These are phyloP conservation scores for Torymus aiolomorphi DNA, from an alignment of 2,888 invertebrate species.

Conservation along the genomic window DNA sequence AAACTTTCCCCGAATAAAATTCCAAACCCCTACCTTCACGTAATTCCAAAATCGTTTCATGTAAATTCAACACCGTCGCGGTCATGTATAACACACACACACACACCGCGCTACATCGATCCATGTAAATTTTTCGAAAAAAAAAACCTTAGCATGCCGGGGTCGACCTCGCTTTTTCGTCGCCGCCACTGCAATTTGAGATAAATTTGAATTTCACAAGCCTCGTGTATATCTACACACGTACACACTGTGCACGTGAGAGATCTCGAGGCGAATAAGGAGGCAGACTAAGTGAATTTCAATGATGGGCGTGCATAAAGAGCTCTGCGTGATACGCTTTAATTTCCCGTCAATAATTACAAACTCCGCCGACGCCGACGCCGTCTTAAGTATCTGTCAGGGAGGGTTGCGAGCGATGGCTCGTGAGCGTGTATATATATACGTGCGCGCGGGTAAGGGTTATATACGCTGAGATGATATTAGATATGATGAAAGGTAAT, in stretches of 20 bases:
- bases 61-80: neutral
- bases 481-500: no score
- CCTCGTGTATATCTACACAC: neutral
- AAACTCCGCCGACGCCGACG: slow-evolving; percentile 30
- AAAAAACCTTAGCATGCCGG: neutral
- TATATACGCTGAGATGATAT: no score
- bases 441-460: no score
- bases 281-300: slow-evolving; percentile 33
- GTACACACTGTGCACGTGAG: neutral
- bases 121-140: slow-evolving; percentile 14
- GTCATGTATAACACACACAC: no score
- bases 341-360: slow-evolving; percentile 65
- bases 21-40: neutral
- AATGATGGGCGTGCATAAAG: slow-evolving; percentile 36
- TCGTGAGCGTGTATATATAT: no score
- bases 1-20: no score
- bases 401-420: neutral
- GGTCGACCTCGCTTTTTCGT: neutral
- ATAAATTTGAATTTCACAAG: slow-evolving; percentile 37
- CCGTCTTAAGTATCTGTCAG: no score
- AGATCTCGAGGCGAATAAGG: neutral
- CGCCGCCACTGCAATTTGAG: neutral
- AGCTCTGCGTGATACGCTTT: slow-evolving; percentile 59
- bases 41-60: neutral
- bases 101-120: neutral